These are phyloP conservation scores for Tautogolabrus adspersus DNA, from an alignment of 2,113 vertebrate species.

Conservation along the genomic window DNA sequence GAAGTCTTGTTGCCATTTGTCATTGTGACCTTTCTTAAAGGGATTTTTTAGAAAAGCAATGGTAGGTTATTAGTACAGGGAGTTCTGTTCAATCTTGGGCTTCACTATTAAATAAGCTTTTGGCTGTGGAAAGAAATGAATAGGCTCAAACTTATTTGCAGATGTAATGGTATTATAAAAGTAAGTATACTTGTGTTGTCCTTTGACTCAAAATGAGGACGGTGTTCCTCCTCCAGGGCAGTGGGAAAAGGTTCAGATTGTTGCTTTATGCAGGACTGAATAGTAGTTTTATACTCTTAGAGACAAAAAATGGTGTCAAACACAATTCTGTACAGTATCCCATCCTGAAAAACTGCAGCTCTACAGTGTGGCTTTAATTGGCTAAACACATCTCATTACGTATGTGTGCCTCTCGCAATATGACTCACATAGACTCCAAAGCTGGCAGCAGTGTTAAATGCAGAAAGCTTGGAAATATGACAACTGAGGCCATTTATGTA, in stretches of 20 bases:
- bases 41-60: background rate
- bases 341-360: background rate
- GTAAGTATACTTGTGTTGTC: too few relatives aligned
- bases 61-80: background rate
- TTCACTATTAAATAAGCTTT: too few relatives aligned
- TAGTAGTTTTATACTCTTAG: background rate
- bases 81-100: background rate
- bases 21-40: background rate
- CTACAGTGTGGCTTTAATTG: background rate
- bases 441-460: conserved; percentile 69
- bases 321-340: background rate
- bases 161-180: background rate
- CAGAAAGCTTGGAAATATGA: conserved; percentile 69
- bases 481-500: conserved; percentile 22
- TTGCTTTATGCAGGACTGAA: too few relatives aligned
- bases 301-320: background rate
- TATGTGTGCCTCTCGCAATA: background rate
- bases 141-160: background rate
- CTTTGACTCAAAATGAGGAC: background rate
- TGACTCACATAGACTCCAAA: background rate
- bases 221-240: background rate
- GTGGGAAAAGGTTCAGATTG: background rate
- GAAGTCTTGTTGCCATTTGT: background rate
- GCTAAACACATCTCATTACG: background rate
- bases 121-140: background rate